A percentile compares a stretch with the other conserved stretches of the same genome.
These are phyloP conservation scores for Drosophila ambigua DNA, from an alignment of 1,140 invertebrate genomes.

Conservation along the genomic window DNA sequence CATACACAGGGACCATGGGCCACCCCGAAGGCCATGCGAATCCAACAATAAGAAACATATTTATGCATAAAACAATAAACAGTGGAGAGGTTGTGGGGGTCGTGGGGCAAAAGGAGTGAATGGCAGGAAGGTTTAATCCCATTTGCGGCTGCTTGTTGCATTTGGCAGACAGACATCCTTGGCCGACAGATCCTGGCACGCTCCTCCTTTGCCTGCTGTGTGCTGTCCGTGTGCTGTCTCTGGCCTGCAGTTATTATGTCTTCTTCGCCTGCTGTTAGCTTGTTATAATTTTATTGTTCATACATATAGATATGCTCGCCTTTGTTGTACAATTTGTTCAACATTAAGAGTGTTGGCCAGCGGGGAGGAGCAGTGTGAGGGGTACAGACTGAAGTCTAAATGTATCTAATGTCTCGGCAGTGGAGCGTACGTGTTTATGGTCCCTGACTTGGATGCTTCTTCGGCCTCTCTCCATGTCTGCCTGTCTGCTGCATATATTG, in stretches of 20 bases:
- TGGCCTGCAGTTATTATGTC: conserved; percentile 36
- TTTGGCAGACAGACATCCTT: conserved; percentile 21
- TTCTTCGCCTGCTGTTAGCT: conserved; percentile 19
- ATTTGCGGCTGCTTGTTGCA: conserved; percentile 20
- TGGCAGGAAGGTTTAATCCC: conserved; percentile 10
- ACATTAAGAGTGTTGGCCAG: conserved; percentile 12
- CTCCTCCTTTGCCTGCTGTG: conserved; percentile 15
- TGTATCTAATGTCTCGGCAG: conserved; percentile 62
- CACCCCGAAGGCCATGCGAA: conserved; percentile 4
- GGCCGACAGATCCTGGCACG: background rate
- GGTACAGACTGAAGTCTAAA: conserved; percentile 5
- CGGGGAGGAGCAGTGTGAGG: background rate
- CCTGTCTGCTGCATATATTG: background rate
- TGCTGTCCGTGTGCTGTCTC: background rate
- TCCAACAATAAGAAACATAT: conserved; percentile 25
- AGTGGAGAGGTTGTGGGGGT: background rate
- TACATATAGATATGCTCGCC: conserved; percentile 6
- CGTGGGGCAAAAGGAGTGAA: background rate
- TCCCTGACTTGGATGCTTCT: background rate
- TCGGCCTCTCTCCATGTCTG: background rate
- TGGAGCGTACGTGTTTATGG: conserved; percentile 63
- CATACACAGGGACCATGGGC: background rate
- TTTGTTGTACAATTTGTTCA: conserved; percentile 55
- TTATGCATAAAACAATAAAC: conserved; percentile 26
- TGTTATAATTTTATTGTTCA: conserved; percentile 52